phyloP scores from a whole-genome alignment of 2,888 invertebrate genomes.

The Erannis defoliaria region DNA sequence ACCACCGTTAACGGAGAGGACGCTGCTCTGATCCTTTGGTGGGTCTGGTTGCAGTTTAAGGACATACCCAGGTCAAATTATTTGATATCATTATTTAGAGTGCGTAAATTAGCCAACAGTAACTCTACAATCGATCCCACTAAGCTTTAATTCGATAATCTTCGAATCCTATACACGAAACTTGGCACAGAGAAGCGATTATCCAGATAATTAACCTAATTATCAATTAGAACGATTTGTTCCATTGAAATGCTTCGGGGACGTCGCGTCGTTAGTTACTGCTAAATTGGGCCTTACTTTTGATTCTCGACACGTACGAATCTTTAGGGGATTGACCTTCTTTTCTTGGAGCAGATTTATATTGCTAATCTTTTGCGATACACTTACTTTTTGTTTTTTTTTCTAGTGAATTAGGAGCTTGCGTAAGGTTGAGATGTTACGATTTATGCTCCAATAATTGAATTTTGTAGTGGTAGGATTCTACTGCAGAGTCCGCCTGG shows the following conservation, averaged over 20 bases:
- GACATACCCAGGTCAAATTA: too few species aligned
- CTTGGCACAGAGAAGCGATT: slow-evolving; percentile 32
- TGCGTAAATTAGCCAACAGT: not conserved
- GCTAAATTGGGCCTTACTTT: slow-evolving; percentile 28
- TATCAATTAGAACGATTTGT: slow-evolving; percentile 35
- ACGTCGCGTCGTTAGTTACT: slow-evolving; percentile 29
- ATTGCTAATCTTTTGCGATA: slow-evolving; percentile 31
- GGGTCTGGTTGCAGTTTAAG: too few species aligned
- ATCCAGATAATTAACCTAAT: slow-evolving; percentile 34
- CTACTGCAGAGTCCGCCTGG: too few species aligned
- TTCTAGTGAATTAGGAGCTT: slow-evolving; percentile 18
- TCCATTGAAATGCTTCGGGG: slow-evolving; percentile 35
- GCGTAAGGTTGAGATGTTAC: not conserved
- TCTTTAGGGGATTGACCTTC: slow-evolving; percentile 35
- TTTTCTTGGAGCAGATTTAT: slow-evolving; percentile 42
- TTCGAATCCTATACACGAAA: slow-evolving; percentile 23
- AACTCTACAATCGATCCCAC: slow-evolving; percentile 3
- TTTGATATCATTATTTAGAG: not conserved
- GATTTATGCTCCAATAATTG: too few species aligned
- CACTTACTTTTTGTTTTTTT: slow-evolving; percentile 17
- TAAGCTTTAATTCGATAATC: slow-evolving; percentile 23
- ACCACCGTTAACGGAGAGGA: too few species aligned
- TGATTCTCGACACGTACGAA: slow-evolving; percentile 37
- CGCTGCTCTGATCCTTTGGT: too few species aligned
- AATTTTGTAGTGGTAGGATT: too few species aligned